Evolutionary conservation across 2,113 vertebrate genomes (phyloP).

Genomic region (Apteryx owenii): DNA sequence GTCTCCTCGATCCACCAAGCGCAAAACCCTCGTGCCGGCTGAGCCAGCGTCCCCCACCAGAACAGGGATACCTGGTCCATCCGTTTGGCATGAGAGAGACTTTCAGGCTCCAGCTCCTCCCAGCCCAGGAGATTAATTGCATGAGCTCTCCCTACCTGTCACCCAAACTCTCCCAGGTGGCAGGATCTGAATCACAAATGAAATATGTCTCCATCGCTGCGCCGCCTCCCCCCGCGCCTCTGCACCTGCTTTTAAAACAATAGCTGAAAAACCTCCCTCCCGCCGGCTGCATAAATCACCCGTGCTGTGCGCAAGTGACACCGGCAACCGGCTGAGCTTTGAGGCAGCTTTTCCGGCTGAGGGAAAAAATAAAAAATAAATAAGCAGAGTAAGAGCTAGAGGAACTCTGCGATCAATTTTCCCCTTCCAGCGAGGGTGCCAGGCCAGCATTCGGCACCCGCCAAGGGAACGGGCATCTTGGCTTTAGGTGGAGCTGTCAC

Average conservation of each 20-base stretch:
- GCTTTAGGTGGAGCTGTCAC: neutral
- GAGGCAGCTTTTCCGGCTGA: neutral
- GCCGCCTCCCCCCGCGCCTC: neutral
- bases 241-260: slow-evolving; percentile 37
- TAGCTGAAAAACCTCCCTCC: slow-evolving; percentile 32
- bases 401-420: neutral
- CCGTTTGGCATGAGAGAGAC: neutral
- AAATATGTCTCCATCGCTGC: neutral
- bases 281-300: neutral
- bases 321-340: neutral
- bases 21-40: fast-evolving
- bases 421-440: no score
- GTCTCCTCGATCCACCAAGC: no score
- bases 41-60: no score
- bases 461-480: fast-evolving
- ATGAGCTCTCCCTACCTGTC: neutral
- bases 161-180: slow-evolving; percentile 18
- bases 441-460: neutral
- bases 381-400: neutral
- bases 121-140: neutral
- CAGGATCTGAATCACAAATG: slow-evolving; percentile 38
- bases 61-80: neutral
- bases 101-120: neutral
- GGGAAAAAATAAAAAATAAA: neutral
- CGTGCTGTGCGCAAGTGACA: neutral